Conservation (phyloP, 2,888 invertebrate genomes). For the Nomada fucata region DNA sequence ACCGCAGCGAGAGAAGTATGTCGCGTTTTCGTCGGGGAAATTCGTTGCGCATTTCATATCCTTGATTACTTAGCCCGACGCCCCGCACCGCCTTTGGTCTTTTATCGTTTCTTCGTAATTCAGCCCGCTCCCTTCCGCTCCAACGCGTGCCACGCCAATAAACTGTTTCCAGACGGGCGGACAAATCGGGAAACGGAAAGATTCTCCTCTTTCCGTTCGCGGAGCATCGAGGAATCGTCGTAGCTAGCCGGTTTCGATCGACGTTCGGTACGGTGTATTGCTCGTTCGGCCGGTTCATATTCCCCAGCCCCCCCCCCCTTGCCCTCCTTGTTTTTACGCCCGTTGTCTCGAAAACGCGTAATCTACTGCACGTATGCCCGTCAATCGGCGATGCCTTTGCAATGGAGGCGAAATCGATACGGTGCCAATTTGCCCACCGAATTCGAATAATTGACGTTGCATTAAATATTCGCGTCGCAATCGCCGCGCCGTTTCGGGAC, state of each 20-base stretch:
- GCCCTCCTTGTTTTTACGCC: constrained; percentile 6
- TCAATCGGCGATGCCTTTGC: constrained; percentile 36
- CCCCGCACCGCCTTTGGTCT: constrained; percentile 25
- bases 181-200: constrained; percentile 41
- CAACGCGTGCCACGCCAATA: constrained; percentile 31
- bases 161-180: constrained; percentile 46
- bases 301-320: no score
- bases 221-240: background rate
- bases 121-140: constrained; percentile 40
- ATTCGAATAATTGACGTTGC: constrained; percentile 71
- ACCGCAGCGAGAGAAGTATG: constrained; percentile 13
- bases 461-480: constrained; percentile 71
- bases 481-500: constrained; percentile 59
- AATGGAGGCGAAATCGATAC: constrained; percentile 62
- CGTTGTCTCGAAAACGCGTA: constrained; percentile 36
- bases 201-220: constrained; percentile 3
- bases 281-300: background rate
- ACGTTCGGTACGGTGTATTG: background rate
- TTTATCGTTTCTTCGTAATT: constrained; percentile 56
- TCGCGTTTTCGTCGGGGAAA: constrained; percentile 54
- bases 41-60: constrained; percentile 58
- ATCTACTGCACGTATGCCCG: constrained; percentile 35
- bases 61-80: constrained; percentile 45
- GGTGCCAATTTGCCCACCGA: constrained; percentile 66
- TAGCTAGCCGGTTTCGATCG: background rate